Base-by-base conservation (phyloP, 2,888 invertebrate species). In the Fissipunctia ypsillon region DNA sequence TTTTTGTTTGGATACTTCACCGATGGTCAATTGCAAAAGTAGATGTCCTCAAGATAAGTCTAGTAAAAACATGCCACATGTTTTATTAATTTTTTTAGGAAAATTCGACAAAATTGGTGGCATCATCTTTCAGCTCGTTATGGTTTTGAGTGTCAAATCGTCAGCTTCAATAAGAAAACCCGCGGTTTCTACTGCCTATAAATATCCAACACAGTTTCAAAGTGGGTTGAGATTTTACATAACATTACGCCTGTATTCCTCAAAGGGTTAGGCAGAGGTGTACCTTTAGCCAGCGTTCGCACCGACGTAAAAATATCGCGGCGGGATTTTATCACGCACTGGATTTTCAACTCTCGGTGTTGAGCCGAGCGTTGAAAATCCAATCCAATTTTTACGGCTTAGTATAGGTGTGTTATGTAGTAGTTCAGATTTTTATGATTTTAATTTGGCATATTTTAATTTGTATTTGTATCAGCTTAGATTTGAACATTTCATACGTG, bases 371-470 rank as follows among this genome's bases (percentile, higher is more conserved):
- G n/a, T n/a, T n/a, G n/a, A n/a, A n/a, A n/a, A n/a, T n/a, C n/a
- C n/a, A n/a, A n/a, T n/a, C n/a, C n/a, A n/a, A n/a, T n/a, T n/a
- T n/a, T n/a, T n/a, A n/a, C n/a, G n/a, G n/a, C n/a, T n/a, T n/a
- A 22, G 45, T 45, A 6, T 22, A 45, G 45, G 6, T 22, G 48
- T 22, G 48, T 9, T 48, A 48, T 22, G 22, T 48, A 48, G 9
- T 22, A 48, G 48, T 48, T 48, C 9, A 57, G n/a, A 19, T 43
- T 64, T 28, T 70, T 50, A 50, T 69, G n/a, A 19, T 43, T 64
- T 28, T 70, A 69, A 50, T 69, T 35, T 48, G 2, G 4, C 28
- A 22, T 73, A 35, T n/a, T n/a, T n/a, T n/a, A n/a, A n/a, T n/a
- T n/a, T n/a, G n/a, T n/a, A n/a, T 45, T 73, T 56, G 16, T 73